Evolutionary conservation across 2,888 invertebrate species (phyloP).

Genomic region (Agriopis aurantiaria): DNA sequence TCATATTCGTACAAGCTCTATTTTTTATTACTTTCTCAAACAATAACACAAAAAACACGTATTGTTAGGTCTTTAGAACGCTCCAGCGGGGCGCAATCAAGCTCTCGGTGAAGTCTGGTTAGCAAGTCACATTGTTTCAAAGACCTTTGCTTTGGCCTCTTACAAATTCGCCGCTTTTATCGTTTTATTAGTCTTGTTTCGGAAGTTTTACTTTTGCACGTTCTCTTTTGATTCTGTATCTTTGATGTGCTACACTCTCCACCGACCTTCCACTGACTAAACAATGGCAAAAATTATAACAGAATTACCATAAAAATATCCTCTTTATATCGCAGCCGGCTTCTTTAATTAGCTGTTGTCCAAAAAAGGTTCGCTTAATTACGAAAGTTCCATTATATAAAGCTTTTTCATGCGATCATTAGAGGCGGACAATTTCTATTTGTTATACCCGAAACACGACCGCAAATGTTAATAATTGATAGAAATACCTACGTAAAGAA

Average conservation of each 20-base stretch:
- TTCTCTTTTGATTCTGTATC: slow-evolving; percentile 65
- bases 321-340: slow-evolving; percentile 36
- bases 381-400: slow-evolving; percentile 39
- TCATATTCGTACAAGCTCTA: neutral
- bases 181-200: slow-evolving; percentile 78
- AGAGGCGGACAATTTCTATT: slow-evolving; percentile 33
- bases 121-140: slow-evolving; percentile 71
- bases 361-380: slow-evolving; percentile 43
- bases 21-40: slow-evolving; percentile 15
- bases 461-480: slow-evolving; percentile 39
- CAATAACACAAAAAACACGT: slow-evolving; percentile 11
- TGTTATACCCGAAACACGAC: slow-evolving; percentile 28
- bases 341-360: slow-evolving; percentile 47
- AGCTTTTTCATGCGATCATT: slow-evolving; percentile 36
- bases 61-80: slow-evolving; percentile 26
- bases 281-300: slow-evolving; percentile 48
- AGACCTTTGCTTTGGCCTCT: slow-evolving; percentile 66
- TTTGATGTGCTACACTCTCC: slow-evolving; percentile 62
- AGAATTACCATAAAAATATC: slow-evolving; percentile 45
- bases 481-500: slow-evolving; percentile 9
- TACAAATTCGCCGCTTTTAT: slow-evolving; percentile 74
- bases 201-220: slow-evolving; percentile 63
- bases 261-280: slow-evolving; percentile 37
- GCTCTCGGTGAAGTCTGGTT: slow-evolving; percentile 58
- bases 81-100: slow-evolving; percentile 60